A percentile compares a stretch with the other conserved stretches of the same genome.
These are phyloP conservation scores for Mastigias papua DNA, from an alignment of 30 jellyfish, hydroid and myxozoan species.

Conservation along the genomic window DNA sequence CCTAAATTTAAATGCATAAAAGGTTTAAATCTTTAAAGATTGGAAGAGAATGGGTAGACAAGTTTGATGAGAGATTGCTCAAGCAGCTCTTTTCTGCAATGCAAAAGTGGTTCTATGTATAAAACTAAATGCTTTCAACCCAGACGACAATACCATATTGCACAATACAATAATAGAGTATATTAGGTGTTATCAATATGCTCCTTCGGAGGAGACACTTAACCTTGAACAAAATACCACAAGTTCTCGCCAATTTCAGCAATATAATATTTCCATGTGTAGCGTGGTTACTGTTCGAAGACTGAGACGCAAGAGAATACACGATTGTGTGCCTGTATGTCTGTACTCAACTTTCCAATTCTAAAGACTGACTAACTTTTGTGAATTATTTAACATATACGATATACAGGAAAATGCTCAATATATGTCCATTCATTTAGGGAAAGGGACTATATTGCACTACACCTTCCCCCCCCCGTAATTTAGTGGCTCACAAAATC, in stretches of 20 bases:
- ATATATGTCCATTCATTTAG: no score
- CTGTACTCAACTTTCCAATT: no score
- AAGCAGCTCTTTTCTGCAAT: slow-evolving; percentile 9
- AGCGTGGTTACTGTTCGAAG: no score
- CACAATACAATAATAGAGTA: background rate
- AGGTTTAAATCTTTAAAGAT: slow-evolving; percentile 7
- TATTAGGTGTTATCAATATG: background rate
- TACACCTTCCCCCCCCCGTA: no score
- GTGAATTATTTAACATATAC: no score
- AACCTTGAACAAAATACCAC: slow-evolving; percentile 7
- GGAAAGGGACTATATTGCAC: no score
- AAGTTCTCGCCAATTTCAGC: background rate
- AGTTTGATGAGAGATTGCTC: slow-evolving; percentile 9
- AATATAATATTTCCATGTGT: background rate
- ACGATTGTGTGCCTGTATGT: no score
- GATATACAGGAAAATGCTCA: no score
- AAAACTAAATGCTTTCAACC: background rate
- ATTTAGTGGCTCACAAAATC: no score
- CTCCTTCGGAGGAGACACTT: background rate
- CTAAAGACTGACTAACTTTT: no score
- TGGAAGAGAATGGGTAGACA: slow-evolving; percentile 11
- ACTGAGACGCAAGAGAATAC: no score
- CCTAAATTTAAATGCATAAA: background rate
- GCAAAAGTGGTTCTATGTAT: background rate
- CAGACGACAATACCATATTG: background rate